Evolutionary conservation across 37 sponge, comb jelly and placozoan species (phyloP), one percentile per base, ranked within the genome.

Genomic region (Haliclona indistincta): DNA sequence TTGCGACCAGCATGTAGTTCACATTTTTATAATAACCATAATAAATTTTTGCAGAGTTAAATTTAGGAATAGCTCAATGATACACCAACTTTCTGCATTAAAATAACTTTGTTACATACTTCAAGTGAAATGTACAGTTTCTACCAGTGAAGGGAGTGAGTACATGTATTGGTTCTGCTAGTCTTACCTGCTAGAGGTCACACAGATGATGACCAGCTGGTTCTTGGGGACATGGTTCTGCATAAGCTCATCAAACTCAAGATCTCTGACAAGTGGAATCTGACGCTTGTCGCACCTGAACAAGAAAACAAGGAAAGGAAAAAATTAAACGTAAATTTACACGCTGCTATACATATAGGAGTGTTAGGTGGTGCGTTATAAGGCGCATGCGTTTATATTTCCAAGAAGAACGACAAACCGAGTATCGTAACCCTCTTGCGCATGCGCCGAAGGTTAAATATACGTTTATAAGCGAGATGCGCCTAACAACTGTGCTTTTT

Each of bases 221-320:
- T 69, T 65, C 20, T 33, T 53, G 10, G 91, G 88, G 7, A 88
- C 88, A 56, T 97, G 94, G 11, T 73, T 64, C 4, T 45, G 47
- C 10, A 97, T 77, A 45, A 92, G 84, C 4, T 38, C 52, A 56
- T 97, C 97, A 76, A 73, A 93, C 86, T 97, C 97, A 38, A 89
- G 51, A 38, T 97, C 97, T 52, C 68, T 73, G 42, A 97, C 76
- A 38, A 39, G 60, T 8, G 94, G 88, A 25, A 84, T 43, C 32
- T 43, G 55, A 0, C 89, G 80, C 78, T 82, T 88, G 81, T 93
- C 86, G 66, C 94, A 93, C 54, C 91, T 90, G 20, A 25, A 25
- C 11, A 13, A 44, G 25, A 32, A 66, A 23, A 19, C 1, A 19
- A 44, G 54, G 17, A 22, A 13, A 67, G n/a, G n/a, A n/a, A n/a